A percentile compares a stretch with the other conserved stretches of the same genome.
phyloP scores from a whole-genome alignment of 2,797 vertebrate genomes.

The Aeoliscus strigatus region DNA sequence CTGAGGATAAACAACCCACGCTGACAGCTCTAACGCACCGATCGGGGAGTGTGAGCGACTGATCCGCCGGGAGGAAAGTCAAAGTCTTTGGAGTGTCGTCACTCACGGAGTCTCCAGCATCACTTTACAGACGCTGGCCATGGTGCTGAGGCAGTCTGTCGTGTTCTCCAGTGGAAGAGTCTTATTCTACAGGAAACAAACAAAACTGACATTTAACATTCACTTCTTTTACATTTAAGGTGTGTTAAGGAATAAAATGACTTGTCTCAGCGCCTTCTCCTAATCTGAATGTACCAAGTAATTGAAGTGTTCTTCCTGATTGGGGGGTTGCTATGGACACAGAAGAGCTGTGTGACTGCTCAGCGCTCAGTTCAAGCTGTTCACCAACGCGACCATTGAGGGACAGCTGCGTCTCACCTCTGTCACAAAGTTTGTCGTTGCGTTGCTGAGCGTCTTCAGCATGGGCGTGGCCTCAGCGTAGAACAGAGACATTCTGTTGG shows the following conservation, averaged over 20 bases:
- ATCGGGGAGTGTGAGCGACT: too few species aligned
- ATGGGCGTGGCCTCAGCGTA: constrained; percentile 97
- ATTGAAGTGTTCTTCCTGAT: too few species aligned
- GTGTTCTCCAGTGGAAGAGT: constrained; percentile 97
- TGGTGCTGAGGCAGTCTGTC: constrained; percentile 96
- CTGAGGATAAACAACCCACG: not conserved
- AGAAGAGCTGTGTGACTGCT: too few species aligned
- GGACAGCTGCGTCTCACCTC: constrained; percentile 75
- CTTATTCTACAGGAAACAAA: constrained; percentile 80
- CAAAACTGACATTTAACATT: too few species aligned
- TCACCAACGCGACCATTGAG: not conserved
- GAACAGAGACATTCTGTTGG: constrained; percentile 97
- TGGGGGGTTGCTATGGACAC: too few species aligned
- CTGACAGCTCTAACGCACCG: too few species aligned
- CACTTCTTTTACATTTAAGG: too few species aligned
- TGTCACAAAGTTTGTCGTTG: constrained; percentile 92
- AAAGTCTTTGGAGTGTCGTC: not conserved
- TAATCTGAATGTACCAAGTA: too few species aligned
- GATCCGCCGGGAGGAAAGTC: too few species aligned
- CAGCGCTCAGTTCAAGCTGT: too few species aligned
- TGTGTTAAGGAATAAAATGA: too few species aligned
- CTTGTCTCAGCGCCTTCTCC: too few species aligned
- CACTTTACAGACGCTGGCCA: constrained; percentile 98
- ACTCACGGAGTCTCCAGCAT: constrained; percentile 99
- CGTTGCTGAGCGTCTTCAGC: constrained; percentile 95